Evolutionary conservation across 92 coral and sea anemone species (phyloP).

Genomic region (Epizoanthus ramosus): DNA sequence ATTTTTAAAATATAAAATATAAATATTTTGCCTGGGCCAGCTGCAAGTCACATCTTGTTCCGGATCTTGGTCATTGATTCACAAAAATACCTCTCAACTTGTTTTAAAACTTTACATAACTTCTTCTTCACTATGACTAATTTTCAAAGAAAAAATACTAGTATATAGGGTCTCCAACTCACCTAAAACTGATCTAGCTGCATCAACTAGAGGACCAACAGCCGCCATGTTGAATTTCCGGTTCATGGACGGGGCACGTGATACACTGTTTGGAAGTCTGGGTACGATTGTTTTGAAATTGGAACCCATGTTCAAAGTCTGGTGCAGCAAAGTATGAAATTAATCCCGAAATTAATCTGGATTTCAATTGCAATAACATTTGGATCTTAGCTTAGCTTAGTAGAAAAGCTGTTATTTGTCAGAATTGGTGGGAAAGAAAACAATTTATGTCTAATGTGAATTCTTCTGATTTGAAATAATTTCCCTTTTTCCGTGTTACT

Average conservation of each 20-base stretch:
- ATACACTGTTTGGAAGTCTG: constrained; percentile 1
- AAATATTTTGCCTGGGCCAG: too few species aligned
- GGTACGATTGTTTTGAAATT: constrained; percentile 13
- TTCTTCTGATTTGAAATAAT: background rate
- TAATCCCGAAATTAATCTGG: too few species aligned
- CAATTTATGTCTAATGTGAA: background rate
- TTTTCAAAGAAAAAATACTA: too few species aligned
- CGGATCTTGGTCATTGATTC: too few species aligned
- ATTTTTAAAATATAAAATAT: too few species aligned
- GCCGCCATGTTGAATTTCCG: constrained; percentile 33
- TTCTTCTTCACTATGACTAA: too few species aligned
- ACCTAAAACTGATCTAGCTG: constrained; percentile 35
- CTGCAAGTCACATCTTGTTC: too few species aligned
- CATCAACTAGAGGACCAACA: constrained; percentile 27
- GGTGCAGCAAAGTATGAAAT: too few species aligned
- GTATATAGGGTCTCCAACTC: background rate
- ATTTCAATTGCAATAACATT: background rate
- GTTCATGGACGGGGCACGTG: background rate
- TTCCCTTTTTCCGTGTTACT: background rate
- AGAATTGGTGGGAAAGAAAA: background rate
- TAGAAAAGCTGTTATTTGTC: background rate
- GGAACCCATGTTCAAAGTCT: constrained; percentile 30
- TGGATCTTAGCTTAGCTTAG: background rate
- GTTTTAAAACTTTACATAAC: too few species aligned
- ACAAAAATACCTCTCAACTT: too few species aligned